Conservation (phyloP, 2,888 invertebrate species). For the Hypomecis atomaria region DNA sequence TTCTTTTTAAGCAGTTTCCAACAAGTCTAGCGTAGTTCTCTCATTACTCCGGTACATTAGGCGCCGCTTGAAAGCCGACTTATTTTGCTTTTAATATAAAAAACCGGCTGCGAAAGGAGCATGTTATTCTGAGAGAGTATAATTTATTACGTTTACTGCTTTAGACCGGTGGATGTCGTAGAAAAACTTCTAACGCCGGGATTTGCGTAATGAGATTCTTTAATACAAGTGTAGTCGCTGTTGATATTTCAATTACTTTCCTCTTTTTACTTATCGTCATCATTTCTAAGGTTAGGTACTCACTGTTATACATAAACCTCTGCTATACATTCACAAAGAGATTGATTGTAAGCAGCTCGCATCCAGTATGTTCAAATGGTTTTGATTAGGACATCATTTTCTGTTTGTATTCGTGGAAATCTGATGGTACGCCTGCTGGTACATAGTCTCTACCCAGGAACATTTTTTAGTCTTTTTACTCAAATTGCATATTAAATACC, state of each 20-base stretch:
- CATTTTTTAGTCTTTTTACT: too few species aligned
- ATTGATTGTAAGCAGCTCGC: too few species aligned
- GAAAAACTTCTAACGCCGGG: conserved; percentile 45
- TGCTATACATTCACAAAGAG: too few species aligned
- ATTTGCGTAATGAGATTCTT: conserved; percentile 31
- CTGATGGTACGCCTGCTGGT: too few species aligned
- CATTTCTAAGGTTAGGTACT: too few species aligned
- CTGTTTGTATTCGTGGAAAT: too few species aligned
- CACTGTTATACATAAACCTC: too few species aligned
- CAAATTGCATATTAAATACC: too few species aligned
- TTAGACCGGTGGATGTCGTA: conserved; percentile 52
- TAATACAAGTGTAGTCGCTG: conserved; percentile 12
- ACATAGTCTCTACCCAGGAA: too few species aligned
- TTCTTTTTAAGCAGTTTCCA: conserved; percentile 26
- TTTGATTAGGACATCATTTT: too few species aligned
- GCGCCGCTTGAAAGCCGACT: conserved; percentile 41
- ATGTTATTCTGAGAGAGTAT: conserved; percentile 62
- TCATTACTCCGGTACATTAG: conserved; percentile 61
- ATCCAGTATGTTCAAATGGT: too few species aligned
- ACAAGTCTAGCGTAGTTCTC: conserved; percentile 31
- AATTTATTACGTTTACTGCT: conserved; percentile 64
- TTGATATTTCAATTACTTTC: not conserved
- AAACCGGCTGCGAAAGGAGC: conserved; percentile 49
- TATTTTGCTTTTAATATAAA: conserved; percentile 49
- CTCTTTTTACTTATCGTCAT: too few species aligned